Conservation (phyloP, 2,113 vertebrate genomes). For the Ochotona curzoniae region DNA sequence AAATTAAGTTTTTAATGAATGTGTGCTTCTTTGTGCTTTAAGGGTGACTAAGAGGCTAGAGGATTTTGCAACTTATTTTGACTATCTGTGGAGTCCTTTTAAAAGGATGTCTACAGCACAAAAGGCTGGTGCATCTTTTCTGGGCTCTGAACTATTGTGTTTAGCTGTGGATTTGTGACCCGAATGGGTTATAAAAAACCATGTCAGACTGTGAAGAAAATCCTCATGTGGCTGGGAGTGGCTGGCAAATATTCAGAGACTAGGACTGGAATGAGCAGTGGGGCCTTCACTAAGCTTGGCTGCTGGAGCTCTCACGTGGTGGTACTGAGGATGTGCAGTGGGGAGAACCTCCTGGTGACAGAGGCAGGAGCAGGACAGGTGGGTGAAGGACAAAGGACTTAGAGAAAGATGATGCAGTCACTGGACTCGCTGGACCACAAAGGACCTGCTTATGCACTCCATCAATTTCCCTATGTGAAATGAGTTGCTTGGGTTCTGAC, state of each 20-base stretch:
- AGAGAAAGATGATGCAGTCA: no score
- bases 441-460: no score
- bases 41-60: neutral
- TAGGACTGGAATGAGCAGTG: neutral
- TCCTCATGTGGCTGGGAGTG: neutral
- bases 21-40: neutral
- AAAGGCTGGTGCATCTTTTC: neutral
- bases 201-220: neutral
- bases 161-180: neutral
- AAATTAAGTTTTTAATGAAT: conserved; percentile 36
- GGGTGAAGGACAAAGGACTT: no score
- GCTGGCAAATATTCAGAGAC: neutral
- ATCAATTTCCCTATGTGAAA: no score
- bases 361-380: no score
- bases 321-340: no score
- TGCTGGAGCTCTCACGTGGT: neutral
- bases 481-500: no score
- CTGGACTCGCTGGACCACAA: no score
- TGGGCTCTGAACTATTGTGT: neutral
- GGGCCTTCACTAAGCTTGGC: neutral
- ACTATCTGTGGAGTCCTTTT: neutral
- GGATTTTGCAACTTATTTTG: neutral
- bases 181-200: neutral
- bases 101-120: neutral
- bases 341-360: no score